A percentile compares a stretch with the other conserved stretches of the same genome.
Conservation (phyloP, 30 jellyfish, hydroid and myxozoan species). For the Haliclystus octoradiatus region DNA sequence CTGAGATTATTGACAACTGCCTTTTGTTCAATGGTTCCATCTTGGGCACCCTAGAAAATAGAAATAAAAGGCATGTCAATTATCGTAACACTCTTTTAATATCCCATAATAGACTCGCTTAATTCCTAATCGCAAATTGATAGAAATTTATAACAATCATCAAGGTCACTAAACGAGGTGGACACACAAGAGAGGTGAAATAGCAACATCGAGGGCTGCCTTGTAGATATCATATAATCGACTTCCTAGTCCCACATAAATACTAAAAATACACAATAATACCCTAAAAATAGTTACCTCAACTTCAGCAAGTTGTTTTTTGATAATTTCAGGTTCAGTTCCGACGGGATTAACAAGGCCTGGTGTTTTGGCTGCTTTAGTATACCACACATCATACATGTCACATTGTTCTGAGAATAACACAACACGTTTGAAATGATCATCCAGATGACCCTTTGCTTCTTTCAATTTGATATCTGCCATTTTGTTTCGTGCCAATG, state of each 20-base stretch:
- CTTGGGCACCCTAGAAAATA: conserved; percentile 61
- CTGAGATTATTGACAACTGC: conserved; percentile 48
- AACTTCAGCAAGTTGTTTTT: conserved; percentile 40
- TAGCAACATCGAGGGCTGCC: too few relatives aligned
- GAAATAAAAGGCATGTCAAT: too few relatives aligned
- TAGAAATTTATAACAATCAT: too few relatives aligned
- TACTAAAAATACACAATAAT: too few relatives aligned
- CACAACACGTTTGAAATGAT: conserved; percentile 19
- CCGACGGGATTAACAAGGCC: conserved; percentile 51
- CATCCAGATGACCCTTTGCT: conserved; percentile 39
- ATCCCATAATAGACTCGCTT: too few relatives aligned
- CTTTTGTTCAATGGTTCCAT: conserved; percentile 30
- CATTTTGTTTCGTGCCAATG: conserved; percentile 27
- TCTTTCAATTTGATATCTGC: conserved; percentile 29
- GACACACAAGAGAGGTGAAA: too few relatives aligned
- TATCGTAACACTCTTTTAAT: too few relatives aligned
- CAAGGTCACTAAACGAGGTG: too few relatives aligned
- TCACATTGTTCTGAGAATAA: conserved; percentile 13
- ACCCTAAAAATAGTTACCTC: too few relatives aligned
- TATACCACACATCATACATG: conserved; percentile 51
- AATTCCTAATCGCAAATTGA: too few relatives aligned
- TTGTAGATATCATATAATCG: too few relatives aligned
- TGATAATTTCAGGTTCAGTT: conserved; percentile 33
- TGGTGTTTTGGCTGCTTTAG: conserved; percentile 33
- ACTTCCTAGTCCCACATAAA: too few relatives aligned